phyloP scores from a whole-genome alignment of 2,888 invertebrate species.

The Epinotia bilunana region DNA sequence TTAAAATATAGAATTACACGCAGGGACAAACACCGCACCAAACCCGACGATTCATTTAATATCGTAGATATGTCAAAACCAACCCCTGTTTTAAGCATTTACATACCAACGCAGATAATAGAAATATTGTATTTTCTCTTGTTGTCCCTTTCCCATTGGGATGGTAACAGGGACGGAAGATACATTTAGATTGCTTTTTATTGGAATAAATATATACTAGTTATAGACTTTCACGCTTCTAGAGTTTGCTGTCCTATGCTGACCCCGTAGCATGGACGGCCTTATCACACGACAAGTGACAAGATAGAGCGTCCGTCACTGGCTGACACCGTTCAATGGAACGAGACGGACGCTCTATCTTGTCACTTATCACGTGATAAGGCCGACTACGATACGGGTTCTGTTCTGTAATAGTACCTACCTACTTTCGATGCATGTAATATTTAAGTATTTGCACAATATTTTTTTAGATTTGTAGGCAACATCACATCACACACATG shows the following conservation, averaged over 20 bases:
- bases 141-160: slow-evolving; percentile 1
- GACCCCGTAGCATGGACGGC: too few species aligned
- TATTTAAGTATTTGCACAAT: too few species aligned
- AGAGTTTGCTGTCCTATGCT: not conserved
- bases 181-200: not conserved
- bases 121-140: not conserved
- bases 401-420: too few species aligned
- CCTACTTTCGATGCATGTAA: too few species aligned
- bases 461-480: too few species aligned
- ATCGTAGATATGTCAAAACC: slow-evolving; percentile 19
- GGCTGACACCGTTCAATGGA: too few species aligned
- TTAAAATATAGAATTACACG: slow-evolving; percentile 70
- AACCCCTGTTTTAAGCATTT: not conserved
- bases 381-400: too few species aligned
- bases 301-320: too few species aligned
- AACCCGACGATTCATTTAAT: slow-evolving; percentile 25
- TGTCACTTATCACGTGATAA: too few species aligned
- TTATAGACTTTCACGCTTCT: not conserved
- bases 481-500: too few species aligned
- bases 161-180: not conserved
- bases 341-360: too few species aligned
- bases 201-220: not conserved
- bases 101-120: not conserved
- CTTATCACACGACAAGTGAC: too few species aligned
- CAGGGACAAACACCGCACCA: slow-evolving; percentile 48